Base-by-base conservation (phyloP, 2,797 vertebrate species). In the Phaenicophaeus curvirostris region DNA sequence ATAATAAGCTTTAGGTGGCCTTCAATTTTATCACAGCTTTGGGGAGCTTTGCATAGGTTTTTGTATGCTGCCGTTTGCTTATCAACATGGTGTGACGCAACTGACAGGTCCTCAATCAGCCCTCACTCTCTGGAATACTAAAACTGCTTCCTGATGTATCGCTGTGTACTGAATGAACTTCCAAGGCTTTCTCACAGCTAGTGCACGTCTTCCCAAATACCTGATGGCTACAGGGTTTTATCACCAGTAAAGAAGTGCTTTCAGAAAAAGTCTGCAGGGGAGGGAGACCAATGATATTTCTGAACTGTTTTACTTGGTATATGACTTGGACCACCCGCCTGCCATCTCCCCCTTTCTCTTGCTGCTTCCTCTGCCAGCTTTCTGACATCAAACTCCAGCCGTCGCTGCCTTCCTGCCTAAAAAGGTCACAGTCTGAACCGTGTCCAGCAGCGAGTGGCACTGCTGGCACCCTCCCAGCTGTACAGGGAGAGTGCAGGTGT, bases 111-210 rank as follows among this genome's bases (percentile, higher is more conserved):
- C 66, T 21, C 23, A 0, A 1, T 14, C 41, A 18, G 30, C 21
- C 31, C 27, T 25, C 5, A 1, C 48, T 18, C 35, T 41, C 58
- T 3, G 21, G 15, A 27, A 18, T 6, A 2, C 46, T 11, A 4
- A 35, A 25, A 0, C 19, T 1, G 42, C 21, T 20, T 7, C 46
- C 30, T 2, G 4, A 0, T 0, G 23, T 0, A 3, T 2, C 5
- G 4, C 8, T 2, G 23, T 0, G 6, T 1, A 51, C 73, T 4
- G 44, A 2, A 4, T 1, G 11, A 4, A 37, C 3, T 1, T 6
- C 5, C 9, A 1, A 12, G 12, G 6, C 44, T 11, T 58, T 28
- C 35, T 51, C 21, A 0, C 17, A 1, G 21, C n/a, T 4, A 4
- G 12, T 0, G 8, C 6, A 2, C 6, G 3, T 10, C 50, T 18